phyloP scores from a whole-genome alignment of 1,140 invertebrate species.

The Drosophila athabasca region DNA sequence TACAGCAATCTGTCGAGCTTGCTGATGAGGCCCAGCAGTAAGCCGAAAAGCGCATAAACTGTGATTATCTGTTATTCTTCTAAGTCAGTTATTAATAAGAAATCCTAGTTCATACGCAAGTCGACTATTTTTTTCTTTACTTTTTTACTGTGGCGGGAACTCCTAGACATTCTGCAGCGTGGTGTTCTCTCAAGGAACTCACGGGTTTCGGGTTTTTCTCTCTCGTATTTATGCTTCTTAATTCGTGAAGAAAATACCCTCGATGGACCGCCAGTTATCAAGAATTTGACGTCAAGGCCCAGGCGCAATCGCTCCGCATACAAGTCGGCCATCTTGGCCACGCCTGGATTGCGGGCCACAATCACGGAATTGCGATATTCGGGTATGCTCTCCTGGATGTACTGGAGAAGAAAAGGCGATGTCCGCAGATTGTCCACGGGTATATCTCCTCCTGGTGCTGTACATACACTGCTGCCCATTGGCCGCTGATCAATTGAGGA shows the following conservation, averaged over 20 bases:
- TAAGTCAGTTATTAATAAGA: slow-evolving; percentile 47
- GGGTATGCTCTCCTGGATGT: slow-evolving; percentile 87
- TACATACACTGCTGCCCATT: too few species aligned
- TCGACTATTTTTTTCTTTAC: not conserved
- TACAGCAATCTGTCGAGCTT: slow-evolving; percentile 78
- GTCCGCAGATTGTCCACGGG: too few species aligned
- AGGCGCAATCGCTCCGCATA: slow-evolving; percentile 98
- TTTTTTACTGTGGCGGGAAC: slow-evolving; percentile 1
- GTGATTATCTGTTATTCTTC: slow-evolving; percentile 54
- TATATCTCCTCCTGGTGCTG: too few species aligned
- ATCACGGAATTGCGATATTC: slow-evolving; percentile 99
- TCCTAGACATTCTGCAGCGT: not conserved
- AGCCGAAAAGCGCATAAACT: slow-evolving; percentile 61
- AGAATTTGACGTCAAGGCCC: slow-evolving; percentile 94
- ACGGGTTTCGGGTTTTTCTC: too few species aligned
- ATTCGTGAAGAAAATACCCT: too few species aligned
- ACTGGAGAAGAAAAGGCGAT: too few species aligned
- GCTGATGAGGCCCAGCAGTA: slow-evolving; percentile 40
- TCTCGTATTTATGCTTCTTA: too few species aligned
- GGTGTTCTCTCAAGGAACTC: too few species aligned
- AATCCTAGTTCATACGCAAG: slow-evolving; percentile 27
- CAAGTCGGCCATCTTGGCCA: slow-evolving; percentile 98
- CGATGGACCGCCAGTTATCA: too few species aligned
- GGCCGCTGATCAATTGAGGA: too few species aligned
- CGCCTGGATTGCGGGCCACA: slow-evolving; percentile 98